A percentile compares a stretch with the other conserved stretches of the same genome.
Conservation (phyloP, 2,888 invertebrate genomes). For the Ametastegia equiseti region DNA sequence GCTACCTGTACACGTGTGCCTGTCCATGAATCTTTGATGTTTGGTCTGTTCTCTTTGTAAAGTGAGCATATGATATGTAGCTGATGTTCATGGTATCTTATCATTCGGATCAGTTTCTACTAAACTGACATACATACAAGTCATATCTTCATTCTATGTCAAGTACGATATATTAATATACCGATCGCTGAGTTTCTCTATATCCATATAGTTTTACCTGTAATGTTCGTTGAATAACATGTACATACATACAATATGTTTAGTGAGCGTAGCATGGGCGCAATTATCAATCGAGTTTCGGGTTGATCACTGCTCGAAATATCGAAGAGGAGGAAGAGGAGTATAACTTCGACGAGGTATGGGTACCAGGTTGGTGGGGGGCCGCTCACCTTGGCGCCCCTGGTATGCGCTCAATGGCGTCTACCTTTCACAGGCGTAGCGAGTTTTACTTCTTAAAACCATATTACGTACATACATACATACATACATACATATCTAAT, state of each 20-base stretch:
- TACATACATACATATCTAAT: not conserved
- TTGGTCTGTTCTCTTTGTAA: no score
- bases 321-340: constrained; percentile 49
- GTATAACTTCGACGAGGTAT: constrained; percentile 28
- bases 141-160: no score
- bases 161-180: no score
- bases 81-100: not conserved
- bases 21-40: no score
- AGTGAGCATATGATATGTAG: no score
- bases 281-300: not conserved
- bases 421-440: constrained; percentile 48
- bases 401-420: constrained; percentile 47
- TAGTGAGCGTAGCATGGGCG: not conserved
- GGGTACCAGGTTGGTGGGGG: constrained; percentile 57
- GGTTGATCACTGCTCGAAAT: constrained; percentile 42
- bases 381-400: constrained; percentile 72
- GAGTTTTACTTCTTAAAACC: constrained; percentile 25
- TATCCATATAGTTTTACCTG: no score
- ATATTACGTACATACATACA: not conserved
- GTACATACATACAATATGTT: not conserved
- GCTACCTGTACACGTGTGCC: not conserved
- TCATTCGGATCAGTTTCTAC: not conserved
- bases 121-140: no score
- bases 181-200: no score
- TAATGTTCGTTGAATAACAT: no score